phyloP scores from a whole-genome alignment of 2,888 invertebrate genomes.

The Peribatodes rhomboidaria region DNA sequence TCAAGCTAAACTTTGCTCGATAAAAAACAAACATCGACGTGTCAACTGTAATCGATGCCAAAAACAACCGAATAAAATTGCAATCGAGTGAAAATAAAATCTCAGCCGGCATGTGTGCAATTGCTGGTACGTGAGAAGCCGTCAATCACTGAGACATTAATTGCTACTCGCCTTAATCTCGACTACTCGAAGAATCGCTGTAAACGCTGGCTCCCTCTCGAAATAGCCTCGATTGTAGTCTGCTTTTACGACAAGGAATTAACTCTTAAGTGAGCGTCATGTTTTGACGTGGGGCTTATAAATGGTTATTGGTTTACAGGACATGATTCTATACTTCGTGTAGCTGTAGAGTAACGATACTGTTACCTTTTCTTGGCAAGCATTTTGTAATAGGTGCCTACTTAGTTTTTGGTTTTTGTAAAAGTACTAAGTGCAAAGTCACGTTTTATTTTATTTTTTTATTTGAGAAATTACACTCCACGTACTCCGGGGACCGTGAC shows the following conservation, averaged over 20 bases:
- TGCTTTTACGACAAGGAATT: slow-evolving; percentile 68
- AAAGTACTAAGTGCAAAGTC: no score
- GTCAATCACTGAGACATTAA: slow-evolving; percentile 79
- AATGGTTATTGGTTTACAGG: slow-evolving; percentile 69
- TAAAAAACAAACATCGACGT: no score
- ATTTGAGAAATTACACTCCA: background rate
- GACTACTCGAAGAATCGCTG: slow-evolving; percentile 69
- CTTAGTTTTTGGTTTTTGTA: no score
- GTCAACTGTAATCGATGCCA: background rate
- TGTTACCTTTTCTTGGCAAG: slow-evolving; percentile 10
- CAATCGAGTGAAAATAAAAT: slow-evolving; percentile 31
- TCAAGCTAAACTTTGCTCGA: no score
- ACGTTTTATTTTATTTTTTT: background rate
- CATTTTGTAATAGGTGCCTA: background rate
- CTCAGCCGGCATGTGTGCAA: slow-evolving; percentile 21
- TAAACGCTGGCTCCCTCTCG: slow-evolving; percentile 60
- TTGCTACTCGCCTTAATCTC: slow-evolving; percentile 73
- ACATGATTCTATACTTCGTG: slow-evolving; percentile 63
- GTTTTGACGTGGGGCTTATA: slow-evolving; percentile 79
- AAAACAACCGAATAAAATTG: slow-evolving; percentile 15
- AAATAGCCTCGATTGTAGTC: slow-evolving; percentile 75
- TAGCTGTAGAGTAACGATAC: slow-evolving; percentile 14
- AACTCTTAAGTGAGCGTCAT: slow-evolving; percentile 62
- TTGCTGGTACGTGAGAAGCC: slow-evolving; percentile 57
- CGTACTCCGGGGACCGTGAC: no score